Percentiles rank a stretch among this genome's conserved stretches.
These are phyloP conservation scores for Sebastes kiyomatsui DNA, from an alignment of 2,797 vertebrate species.

Conservation along the genomic window DNA sequence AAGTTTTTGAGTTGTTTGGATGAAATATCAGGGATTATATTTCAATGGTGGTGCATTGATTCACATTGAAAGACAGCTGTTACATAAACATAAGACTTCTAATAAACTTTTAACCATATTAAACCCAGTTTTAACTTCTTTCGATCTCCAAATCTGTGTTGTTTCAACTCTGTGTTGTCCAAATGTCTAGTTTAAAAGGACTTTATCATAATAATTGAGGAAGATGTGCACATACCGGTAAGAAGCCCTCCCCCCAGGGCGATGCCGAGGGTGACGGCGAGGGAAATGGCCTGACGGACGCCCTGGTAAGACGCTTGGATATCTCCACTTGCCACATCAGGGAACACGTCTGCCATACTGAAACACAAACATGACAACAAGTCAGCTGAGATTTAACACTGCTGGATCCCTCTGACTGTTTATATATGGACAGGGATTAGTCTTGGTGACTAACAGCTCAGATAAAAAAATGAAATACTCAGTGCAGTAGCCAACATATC, in stretches of 20 bases:
- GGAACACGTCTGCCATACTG: conserved; percentile 87
- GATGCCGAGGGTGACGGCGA: conserved; percentile 85
- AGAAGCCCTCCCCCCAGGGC: conserved; percentile 85
- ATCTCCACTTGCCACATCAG: conserved; percentile 20
- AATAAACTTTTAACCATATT: background rate
- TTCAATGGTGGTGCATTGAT: background rate
- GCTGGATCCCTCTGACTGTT: too few species aligned
- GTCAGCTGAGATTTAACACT: background rate
- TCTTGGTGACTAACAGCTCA: background rate
- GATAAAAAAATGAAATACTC: background rate
- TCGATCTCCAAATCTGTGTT: background rate
- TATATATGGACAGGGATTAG: too few species aligned
- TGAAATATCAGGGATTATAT: too few species aligned
- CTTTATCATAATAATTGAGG: background rate
- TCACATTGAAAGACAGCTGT: background rate
- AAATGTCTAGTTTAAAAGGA: background rate
- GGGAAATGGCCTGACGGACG: conserved; percentile 80
- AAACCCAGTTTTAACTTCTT: background rate
- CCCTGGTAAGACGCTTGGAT: conserved; percentile 70
- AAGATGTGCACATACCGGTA: conserved; percentile 80
- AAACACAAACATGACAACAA: background rate
- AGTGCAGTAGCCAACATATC: background rate
- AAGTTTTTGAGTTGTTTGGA: background rate
- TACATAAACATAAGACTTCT: background rate
- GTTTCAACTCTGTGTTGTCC: background rate